Conservation (phyloP, 92 coral and sea anemone genomes). For the Metridium senile region DNA sequence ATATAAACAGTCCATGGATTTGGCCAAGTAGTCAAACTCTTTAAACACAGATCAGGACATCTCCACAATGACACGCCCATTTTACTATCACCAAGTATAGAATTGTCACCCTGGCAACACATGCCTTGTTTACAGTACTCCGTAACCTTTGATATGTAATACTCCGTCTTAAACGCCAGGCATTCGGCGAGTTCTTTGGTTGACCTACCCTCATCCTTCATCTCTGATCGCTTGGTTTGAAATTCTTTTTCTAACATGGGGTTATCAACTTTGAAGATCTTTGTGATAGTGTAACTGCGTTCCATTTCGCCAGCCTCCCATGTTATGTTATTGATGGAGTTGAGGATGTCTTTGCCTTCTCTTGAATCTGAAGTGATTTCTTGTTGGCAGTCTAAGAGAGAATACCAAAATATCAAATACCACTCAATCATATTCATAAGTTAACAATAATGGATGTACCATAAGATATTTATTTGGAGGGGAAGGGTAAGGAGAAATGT, state of each 20-base stretch:
- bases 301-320: constrained; percentile 68
- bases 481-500: too few species aligned
- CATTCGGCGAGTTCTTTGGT: constrained; percentile 62
- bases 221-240: constrained; percentile 54
- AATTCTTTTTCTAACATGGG: constrained; percentile 56
- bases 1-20: constrained; percentile 51
- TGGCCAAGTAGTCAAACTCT: constrained; percentile 33
- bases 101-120: constrained; percentile 52
- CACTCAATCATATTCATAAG: too few species aligned
- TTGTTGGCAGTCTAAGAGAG: constrained; percentile 60
- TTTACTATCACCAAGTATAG: constrained; percentile 65
- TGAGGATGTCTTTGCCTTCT: constrained; percentile 70
- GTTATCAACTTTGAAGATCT: constrained; percentile 70
- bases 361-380: constrained; percentile 55
- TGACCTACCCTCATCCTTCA: constrained; percentile 66
- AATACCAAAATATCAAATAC: too few species aligned
- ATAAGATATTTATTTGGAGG: too few species aligned
- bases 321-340: constrained; percentile 43
- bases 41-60: constrained; percentile 69
- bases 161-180: constrained; percentile 67
- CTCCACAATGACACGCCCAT: constrained; percentile 83
- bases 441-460: too few species aligned
- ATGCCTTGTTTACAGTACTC: constrained; percentile 69
- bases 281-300: constrained; percentile 28
- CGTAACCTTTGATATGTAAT: constrained; percentile 39